Evolutionary conservation across 2,888 invertebrate species (phyloP).

Genomic region (Melieria crassipennis): DNA sequence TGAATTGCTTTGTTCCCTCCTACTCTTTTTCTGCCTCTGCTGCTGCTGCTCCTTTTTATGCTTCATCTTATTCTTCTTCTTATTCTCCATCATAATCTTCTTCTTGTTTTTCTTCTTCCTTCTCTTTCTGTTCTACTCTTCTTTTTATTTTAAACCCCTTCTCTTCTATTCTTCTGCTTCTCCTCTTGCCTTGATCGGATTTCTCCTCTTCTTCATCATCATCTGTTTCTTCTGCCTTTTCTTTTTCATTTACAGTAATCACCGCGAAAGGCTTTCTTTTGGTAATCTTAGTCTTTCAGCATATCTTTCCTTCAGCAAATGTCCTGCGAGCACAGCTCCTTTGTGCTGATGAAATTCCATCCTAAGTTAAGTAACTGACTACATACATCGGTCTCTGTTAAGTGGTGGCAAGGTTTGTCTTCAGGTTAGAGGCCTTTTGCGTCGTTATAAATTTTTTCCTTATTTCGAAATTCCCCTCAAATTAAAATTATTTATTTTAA

Average conservation of each 20-base stretch:
- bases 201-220: not conserved
- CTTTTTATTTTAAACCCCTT: not conserved
- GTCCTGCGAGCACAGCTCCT: too few species aligned
- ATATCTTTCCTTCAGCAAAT: too few species aligned
- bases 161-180: not conserved
- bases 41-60: not conserved
- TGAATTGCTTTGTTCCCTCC: not conserved
- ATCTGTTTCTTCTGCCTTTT: not conserved
- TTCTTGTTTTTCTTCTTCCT: not conserved
- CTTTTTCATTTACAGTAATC: not conserved
- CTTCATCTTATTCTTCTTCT: not conserved
- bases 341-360: too few species aligned
- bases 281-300: not conserved
- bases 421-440: too few species aligned
- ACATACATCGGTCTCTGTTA: too few species aligned
- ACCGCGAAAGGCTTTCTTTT: not conserved
- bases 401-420: too few species aligned
- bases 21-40: not conserved
- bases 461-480: too few species aligned
- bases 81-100: not conserved
- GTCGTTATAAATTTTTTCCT: too few species aligned
- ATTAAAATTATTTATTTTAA: too few species aligned
- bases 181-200: not conserved
- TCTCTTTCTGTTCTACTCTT: not conserved
- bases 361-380: too few species aligned